Percentiles rank a stretch among this genome's conserved stretches.
phyloP scores from a whole-genome alignment of 2,888 invertebrate species.

The Pterobdella sp. region DNA sequence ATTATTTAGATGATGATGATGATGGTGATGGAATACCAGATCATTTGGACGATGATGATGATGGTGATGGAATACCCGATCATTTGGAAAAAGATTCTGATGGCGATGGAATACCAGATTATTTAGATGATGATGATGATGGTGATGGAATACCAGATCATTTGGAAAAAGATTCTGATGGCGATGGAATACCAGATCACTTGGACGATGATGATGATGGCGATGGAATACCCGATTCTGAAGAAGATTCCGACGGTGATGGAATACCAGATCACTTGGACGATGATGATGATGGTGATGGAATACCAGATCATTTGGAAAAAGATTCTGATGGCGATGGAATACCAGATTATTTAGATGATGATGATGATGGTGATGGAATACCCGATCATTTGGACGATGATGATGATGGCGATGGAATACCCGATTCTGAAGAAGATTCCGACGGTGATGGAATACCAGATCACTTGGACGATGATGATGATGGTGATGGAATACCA shows the following conservation, averaged over 20 bases:
- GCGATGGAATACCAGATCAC: slow-evolving; percentile 45
- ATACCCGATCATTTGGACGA: slow-evolving; percentile 34
- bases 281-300: slow-evolving; percentile 43
- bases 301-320: slow-evolving; percentile 41
- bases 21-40: slow-evolving; percentile 39
- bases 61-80: slow-evolving; percentile 41
- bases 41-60: slow-evolving; percentile 35
- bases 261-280: slow-evolving; percentile 39
- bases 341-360: slow-evolving; percentile 40
- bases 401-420: slow-evolving; percentile 41
- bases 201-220: slow-evolving; percentile 41
- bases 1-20: slow-evolving; percentile 34
- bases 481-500: slow-evolving; percentile 40
- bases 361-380: slow-evolving; percentile 40
- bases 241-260: slow-evolving; percentile 38
- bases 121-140: slow-evolving; percentile 35
- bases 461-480: slow-evolving; percentile 40
- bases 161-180: slow-evolving; percentile 39
- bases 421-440: slow-evolving; percentile 36
- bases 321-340: slow-evolving; percentile 41
- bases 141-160: slow-evolving; percentile 39
- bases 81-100: slow-evolving; percentile 37
- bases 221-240: slow-evolving; percentile 42
- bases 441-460: slow-evolving; percentile 47
- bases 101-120: slow-evolving; percentile 44